Evolutionary conservation across 2,888 invertebrate genomes (phyloP), one percentile per base, ranked within the genome.

Genomic region (Acrobasis consociella): DNA sequence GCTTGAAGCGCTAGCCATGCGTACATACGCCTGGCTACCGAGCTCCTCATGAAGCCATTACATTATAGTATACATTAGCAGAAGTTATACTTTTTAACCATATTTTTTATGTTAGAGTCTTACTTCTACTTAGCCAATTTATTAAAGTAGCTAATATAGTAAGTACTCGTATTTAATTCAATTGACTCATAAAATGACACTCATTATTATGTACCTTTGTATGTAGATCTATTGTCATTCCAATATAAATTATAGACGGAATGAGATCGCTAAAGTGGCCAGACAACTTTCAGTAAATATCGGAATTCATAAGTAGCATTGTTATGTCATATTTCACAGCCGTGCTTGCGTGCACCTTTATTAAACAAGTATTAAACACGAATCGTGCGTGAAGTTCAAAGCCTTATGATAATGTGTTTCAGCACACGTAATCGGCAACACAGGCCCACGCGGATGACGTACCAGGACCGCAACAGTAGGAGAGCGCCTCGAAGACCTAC

Each of bases 401-500:
- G 79, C 81, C 80, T 67, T 72, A 69, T 75, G 69, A 61, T 62
- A 67, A 67, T 69, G 59, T 69, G 60, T 81, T 77, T 49, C 81
- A 90, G 88, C 68, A 72, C 85, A 64, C 83, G 83, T 55, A 79
- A 74, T 58, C 80, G 84, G 49, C 72, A 78, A 31, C 80, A 86
- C 60, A 76, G 87, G 68, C 90, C 89, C 10, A 79, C 85, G 2
- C 81, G 87, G 1, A 75, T 79, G 51, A 74, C 80, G 53, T 82
- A 89, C 70, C 83, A 85, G 59, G 91, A 91, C 49, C 81, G 86
- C 49, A 86, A 79, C 67, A 79, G 83, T 49, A 77, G 85, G 64
- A 77, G 84, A 62, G 55, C 83, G 81, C 80, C 88, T 87, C 0
- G 76, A 78, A 1, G 77, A 76, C 17, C 78, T 81, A 52, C 69